These are phyloP conservation scores for Penaeus japonicus DNA, from an alignment of 1,140 invertebrate genomes.

Conservation along the genomic window DNA sequence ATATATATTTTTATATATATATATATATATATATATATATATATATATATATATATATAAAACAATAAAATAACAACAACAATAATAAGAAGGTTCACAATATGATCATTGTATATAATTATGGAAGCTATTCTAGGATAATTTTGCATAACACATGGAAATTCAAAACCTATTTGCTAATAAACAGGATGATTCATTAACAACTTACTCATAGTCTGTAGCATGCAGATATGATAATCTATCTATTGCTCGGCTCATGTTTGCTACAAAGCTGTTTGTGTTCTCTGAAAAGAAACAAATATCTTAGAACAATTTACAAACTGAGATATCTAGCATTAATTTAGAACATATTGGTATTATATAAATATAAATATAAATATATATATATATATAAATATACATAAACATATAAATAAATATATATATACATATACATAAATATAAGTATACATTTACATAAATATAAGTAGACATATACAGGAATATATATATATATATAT, in stretches of 20 bases:
- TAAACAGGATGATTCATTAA: not conserved
- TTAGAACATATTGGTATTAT: not conserved
- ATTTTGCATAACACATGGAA: not conserved
- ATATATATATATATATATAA: no score
- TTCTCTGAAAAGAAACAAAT: not conserved
- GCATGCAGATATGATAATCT: constrained; percentile 15
- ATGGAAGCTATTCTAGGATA: not conserved
- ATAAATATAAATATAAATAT: not conserved
- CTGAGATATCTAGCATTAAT: not conserved
- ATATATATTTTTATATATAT: no score
- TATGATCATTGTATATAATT: not conserved
- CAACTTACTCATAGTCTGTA: constrained; percentile 2
- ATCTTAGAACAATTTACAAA: not conserved
- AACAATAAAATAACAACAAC: no score
- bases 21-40: no score
- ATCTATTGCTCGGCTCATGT: not conserved
- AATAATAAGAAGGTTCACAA: no score
- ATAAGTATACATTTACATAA: constrained; percentile 21
- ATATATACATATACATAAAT: constrained; percentile 17
- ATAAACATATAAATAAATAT: constrained; percentile 30
- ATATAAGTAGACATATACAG: no score
- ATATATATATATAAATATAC: constrained; percentile 20
- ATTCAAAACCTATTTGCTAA: not conserved
- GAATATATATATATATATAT: no score
- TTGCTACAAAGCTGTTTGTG: not conserved